Percentiles rank a stretch among this genome's conserved stretches.
phyloP scores from a whole-genome alignment of 2,797 vertebrate species.

The Hyperoplus lanceolatus region DNA sequence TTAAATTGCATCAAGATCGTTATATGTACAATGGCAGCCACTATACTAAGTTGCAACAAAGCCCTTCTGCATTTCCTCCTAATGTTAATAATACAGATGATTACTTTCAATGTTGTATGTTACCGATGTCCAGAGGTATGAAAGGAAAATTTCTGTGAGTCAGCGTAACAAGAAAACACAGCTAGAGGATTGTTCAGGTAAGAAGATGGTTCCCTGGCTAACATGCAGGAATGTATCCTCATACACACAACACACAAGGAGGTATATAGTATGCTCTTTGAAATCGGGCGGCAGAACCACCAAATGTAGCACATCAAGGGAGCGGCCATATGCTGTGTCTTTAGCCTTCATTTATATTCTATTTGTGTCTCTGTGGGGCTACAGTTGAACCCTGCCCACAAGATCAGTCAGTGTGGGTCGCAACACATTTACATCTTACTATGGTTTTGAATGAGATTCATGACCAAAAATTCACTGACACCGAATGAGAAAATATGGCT shows the following conservation, averaged over 20 bases:
- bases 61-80: constrained; percentile 39
- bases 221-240: constrained; percentile 48
- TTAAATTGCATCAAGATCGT: constrained; percentile 35
- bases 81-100: constrained; percentile 59
- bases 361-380: constrained; percentile 70
- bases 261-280: constrained; percentile 77
- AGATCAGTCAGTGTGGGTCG: constrained; percentile 39
- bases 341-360: constrained; percentile 80
- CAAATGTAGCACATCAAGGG: constrained; percentile 77
- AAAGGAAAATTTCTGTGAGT: constrained; percentile 67
- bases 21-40: constrained; percentile 55
- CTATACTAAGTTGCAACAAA: constrained; percentile 62
- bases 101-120: constrained; percentile 41
- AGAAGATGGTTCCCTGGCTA: constrained; percentile 46
- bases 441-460: constrained; percentile 37
- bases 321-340: constrained; percentile 77
- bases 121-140: constrained; percentile 49
- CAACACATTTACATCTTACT: constrained; percentile 53
- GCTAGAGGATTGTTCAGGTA: constrained; percentile 35
- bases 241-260: constrained; percentile 42
- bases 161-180: constrained; percentile 42
- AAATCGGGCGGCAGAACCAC: constrained; percentile 68
- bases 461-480: constrained; percentile 2
- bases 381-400: constrained; percentile 62
- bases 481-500: constrained; percentile 27